Evolutionary conservation across 2,797 vertebrate species (phyloP).

Genomic region (Acipenser oxyrinchus): DNA sequence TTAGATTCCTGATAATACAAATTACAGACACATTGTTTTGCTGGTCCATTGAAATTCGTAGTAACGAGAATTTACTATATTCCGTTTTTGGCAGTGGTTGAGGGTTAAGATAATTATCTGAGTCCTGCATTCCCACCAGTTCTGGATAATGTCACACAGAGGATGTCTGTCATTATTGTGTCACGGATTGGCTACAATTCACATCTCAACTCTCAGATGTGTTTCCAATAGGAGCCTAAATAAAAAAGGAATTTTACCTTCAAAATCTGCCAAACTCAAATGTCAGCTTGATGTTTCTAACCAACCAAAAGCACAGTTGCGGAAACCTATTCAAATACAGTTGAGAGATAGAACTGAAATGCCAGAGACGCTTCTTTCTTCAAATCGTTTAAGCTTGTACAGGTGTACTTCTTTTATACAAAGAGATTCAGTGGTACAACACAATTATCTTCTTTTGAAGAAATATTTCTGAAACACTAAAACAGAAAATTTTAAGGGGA

Average conservation of each 20-base stretch:
- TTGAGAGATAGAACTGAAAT: not conserved
- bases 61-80: no score
- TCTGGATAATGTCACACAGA: conserved; percentile 35
- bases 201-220: conserved; percentile 47
- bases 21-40: no score
- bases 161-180: conserved; percentile 48
- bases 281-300: not conserved
- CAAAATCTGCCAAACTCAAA: conserved; percentile 21
- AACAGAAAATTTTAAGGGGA: no score
- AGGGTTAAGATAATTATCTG: no score
- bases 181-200: conserved; percentile 40
- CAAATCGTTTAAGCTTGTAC: no score
- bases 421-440: no score
- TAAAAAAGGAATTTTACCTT: conserved; percentile 30
- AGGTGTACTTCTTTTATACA: no score
- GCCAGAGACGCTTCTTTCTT: not conserved
- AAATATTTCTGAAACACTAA: no score
- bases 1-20: no score
- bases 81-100: no score
- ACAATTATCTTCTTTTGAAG: no score
- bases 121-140: conserved; percentile 27
- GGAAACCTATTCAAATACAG: not conserved
- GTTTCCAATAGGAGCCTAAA: conserved; percentile 54
- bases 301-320: not conserved
- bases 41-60: no score